A percentile compares a stretch with the other conserved stretches of the same genome.
These are phyloP conservation scores for Barypeithes pellucidus DNA, from an alignment of 2,888 invertebrate species.

Conservation along the genomic window DNA sequence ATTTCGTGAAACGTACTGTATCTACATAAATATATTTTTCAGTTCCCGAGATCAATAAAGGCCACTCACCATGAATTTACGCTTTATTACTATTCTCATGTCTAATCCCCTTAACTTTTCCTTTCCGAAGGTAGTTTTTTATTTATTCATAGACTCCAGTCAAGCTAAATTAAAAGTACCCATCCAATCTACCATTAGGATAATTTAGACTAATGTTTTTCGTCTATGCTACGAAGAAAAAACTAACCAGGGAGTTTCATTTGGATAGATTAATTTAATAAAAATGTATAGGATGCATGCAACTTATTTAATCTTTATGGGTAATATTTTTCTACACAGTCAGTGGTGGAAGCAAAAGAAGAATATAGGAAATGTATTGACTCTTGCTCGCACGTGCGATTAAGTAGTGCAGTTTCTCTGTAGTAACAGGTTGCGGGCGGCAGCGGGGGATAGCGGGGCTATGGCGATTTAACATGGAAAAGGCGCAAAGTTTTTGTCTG, in stretches of 20 bases:
- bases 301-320: slow-evolving; percentile 54
- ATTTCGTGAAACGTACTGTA: too few relatives aligned
- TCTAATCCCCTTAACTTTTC: slow-evolving; percentile 37
- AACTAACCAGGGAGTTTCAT: slow-evolving; percentile 49
- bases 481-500: too few relatives aligned
- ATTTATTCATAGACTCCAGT: slow-evolving; percentile 49
- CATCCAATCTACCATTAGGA: slow-evolving; percentile 50
- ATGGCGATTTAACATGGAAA: too few relatives aligned
- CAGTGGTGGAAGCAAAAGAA: slow-evolving; percentile 1
- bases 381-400: too few relatives aligned
- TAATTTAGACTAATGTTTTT: slow-evolving; percentile 50
- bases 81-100: slow-evolving; percentile 36
- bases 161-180: slow-evolving; percentile 48
- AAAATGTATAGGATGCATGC: slow-evolving; percentile 56
- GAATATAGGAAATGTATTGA: background rate
- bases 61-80: too few relatives aligned
- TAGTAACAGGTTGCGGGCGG: too few relatives aligned
- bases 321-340: slow-evolving; percentile 43
- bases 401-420: too few relatives aligned
- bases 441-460: too few relatives aligned
- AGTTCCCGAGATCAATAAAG: too few relatives aligned
- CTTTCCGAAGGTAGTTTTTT: slow-evolving; percentile 34
- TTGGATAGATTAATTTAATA: slow-evolving; percentile 56
- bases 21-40: too few relatives aligned
- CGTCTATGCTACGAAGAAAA: slow-evolving; percentile 35